Conservation (phyloP, 2,888 invertebrate species). For the Agrotis clavis region DNA sequence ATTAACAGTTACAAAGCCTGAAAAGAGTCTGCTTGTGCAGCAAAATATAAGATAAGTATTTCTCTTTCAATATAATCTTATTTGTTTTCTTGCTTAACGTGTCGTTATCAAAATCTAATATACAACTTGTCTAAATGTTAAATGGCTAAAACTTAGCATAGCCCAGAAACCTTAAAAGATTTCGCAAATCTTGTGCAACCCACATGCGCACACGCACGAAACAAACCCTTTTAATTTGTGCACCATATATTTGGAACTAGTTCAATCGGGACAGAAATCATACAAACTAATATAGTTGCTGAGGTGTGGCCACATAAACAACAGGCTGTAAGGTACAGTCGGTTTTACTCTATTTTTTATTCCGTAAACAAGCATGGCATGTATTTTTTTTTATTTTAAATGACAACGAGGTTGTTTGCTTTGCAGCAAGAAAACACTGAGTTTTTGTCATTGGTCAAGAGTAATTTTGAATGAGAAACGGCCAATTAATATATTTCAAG, state of each 20-base stretch:
- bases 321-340: slow-evolving; percentile 15
- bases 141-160: background rate
- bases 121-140: slow-evolving; percentile 1
- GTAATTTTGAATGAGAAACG: too few species aligned
- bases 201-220: slow-evolving; percentile 12
- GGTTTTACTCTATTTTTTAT: background rate
- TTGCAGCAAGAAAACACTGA: too few species aligned
- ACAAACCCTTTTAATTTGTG: slow-evolving; percentile 39
- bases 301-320: slow-evolving; percentile 44
- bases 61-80: too few species aligned
- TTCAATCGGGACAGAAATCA: slow-evolving; percentile 40
- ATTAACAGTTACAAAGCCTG: too few species aligned
- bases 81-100: background rate
- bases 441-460: too few species aligned
- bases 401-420: background rate
- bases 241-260: slow-evolving; percentile 31
- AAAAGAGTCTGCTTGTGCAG: too few species aligned
- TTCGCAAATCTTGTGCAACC: slow-evolving; percentile 29
- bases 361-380: slow-evolving; percentile 5
- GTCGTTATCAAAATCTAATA: background rate
- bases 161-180: slow-evolving; percentile 4
- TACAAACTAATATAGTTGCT: slow-evolving; percentile 40
- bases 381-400: background rate
- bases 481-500: too few species aligned
- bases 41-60: background rate